phyloP scores from a whole-genome alignment of 1,140 invertebrate species.

The Dreissena polymorpha region DNA sequence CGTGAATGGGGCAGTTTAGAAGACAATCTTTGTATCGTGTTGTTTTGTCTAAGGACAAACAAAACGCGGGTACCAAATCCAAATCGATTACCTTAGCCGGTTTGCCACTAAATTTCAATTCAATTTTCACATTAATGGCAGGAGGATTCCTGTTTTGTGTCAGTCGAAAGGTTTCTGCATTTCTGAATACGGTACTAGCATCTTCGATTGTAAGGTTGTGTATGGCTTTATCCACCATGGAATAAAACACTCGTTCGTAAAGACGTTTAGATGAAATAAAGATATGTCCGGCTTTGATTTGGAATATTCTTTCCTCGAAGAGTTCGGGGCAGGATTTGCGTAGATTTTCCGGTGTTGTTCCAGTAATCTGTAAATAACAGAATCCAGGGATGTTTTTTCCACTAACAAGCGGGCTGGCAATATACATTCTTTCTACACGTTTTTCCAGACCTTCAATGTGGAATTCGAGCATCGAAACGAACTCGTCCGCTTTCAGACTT shows the following conservation, averaged over 20 bases:
- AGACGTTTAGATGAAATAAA: slow-evolving; percentile 20
- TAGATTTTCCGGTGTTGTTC: not conserved
- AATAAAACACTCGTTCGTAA: slow-evolving; percentile 25
- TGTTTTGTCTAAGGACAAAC: not conserved
- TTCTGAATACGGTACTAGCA: not conserved
- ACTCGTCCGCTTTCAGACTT: slow-evolving; percentile 42
- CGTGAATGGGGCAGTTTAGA: slow-evolving; percentile 25
- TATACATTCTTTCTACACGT: not conserved
- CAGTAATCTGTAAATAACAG: slow-evolving; percentile 9
- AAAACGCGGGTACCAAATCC: slow-evolving; percentile 30
- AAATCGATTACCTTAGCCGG: slow-evolving; percentile 14
- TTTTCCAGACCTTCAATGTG: slow-evolving; percentile 30
- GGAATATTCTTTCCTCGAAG: slow-evolving; percentile 8
- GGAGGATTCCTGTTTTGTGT: slow-evolving; percentile 7
- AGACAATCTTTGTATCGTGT: not conserved
- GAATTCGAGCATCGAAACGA: slow-evolving; percentile 31
- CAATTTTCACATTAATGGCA: slow-evolving; percentile 1
- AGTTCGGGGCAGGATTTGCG: slow-evolving; percentile 15
- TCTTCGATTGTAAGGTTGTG: not conserved
- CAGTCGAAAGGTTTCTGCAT: not conserved
- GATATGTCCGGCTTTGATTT: not conserved
- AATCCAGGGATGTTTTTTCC: slow-evolving; percentile 19
- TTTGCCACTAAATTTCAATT: not conserved
- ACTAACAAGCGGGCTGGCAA: not conserved
- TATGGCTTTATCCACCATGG: slow-evolving; percentile 20